phyloP scores from a whole-genome alignment of 2,888 invertebrate genomes.

The Ptilodon capucinus region DNA sequence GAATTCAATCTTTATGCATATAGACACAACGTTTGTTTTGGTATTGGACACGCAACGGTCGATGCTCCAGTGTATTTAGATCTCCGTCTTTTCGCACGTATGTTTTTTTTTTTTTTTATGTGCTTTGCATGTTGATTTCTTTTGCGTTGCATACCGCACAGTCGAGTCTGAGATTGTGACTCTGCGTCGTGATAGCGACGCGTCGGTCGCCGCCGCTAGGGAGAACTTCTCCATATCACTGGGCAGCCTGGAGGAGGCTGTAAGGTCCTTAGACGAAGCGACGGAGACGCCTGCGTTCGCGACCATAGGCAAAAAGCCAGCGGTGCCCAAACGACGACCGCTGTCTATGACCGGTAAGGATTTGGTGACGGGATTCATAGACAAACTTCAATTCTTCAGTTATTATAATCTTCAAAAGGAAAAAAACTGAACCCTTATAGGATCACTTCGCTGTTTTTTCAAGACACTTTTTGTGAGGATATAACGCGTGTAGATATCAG shows the following conservation, averaged over 20 bases:
- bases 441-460: too few relatives aligned
- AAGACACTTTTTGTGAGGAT: too few relatives aligned
- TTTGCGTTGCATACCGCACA: conserved; percentile 19
- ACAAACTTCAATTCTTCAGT: too few relatives aligned
- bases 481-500: too few relatives aligned
- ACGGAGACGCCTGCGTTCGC: conserved; percentile 68
- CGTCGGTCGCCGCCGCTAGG: conserved; percentile 67
- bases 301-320: conserved; percentile 75
- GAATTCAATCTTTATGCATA: too few relatives aligned
- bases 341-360: conserved; percentile 84
- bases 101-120: conserved; percentile 18
- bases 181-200: conserved; percentile 78
- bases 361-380: background rate
- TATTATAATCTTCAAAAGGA: too few relatives aligned
- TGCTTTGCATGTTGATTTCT: conserved; percentile 57
- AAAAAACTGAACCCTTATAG: too few relatives aligned
- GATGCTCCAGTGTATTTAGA: too few relatives aligned
- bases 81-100: too few relatives aligned
- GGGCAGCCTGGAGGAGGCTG: conserved; percentile 75
- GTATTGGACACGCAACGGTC: too few relatives aligned
- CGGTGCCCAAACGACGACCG: conserved; percentile 80
- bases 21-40: too few relatives aligned
- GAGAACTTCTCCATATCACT: conserved; percentile 77
- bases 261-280: conserved; percentile 70
- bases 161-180: conserved; percentile 80